Evolutionary conservation across 2,113 vertebrate species (phyloP).

Genomic region (Cinclus cinclus): DNA sequence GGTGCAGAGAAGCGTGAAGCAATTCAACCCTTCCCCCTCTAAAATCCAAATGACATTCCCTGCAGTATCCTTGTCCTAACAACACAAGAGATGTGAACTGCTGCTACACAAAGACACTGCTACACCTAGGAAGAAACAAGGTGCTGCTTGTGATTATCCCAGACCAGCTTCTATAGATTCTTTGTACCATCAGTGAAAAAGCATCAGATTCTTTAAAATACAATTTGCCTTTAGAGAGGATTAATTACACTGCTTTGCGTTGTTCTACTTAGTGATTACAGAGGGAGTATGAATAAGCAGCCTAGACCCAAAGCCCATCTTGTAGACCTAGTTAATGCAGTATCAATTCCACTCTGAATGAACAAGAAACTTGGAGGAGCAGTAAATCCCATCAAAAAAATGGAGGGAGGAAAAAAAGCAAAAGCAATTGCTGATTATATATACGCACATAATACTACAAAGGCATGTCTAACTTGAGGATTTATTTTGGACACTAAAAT

Average conservation of each 20-base stretch:
- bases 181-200: not conserved
- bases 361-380: not conserved
- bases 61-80: rapidly evolving
- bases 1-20: rapidly evolving
- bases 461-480: not conserved
- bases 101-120: not conserved
- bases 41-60: not conserved
- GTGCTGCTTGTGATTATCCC: not conserved
- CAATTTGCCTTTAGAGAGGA: not conserved
- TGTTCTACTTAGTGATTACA: not conserved
- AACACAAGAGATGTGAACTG: not conserved
- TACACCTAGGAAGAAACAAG: not conserved
- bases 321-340: not conserved
- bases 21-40: not conserved
- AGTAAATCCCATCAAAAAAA: not conserved
- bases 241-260: not conserved
- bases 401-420: not conserved
- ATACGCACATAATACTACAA: not conserved
- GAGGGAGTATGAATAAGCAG: not conserved
- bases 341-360: not conserved
- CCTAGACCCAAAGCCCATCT: not conserved
- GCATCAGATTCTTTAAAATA: not conserved
- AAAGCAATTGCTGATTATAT: not conserved
- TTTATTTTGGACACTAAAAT: not conserved
- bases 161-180: not conserved